Evolutionary conservation across 2,797 vertebrate species (phyloP), one percentile per base, ranked within the genome.

Genomic region (Melanotaenia boesemani): DNA sequence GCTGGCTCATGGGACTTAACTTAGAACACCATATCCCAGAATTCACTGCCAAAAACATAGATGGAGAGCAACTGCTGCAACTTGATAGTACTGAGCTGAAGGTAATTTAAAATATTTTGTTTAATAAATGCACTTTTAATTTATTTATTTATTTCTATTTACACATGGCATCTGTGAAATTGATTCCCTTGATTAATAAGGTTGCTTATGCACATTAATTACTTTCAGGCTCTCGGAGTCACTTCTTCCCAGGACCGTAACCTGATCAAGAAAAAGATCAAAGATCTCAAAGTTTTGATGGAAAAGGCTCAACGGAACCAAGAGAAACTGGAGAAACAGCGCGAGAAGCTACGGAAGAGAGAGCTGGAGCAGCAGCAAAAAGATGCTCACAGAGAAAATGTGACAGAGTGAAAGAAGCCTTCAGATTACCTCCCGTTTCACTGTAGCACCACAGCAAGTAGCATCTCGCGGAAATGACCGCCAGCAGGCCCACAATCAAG

Each of bases 231-330:
- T 59, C 96, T 99, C 28, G 97, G 98, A 59, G 94, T 99, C 71
- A 89, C 91, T 15, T 96, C 96, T 36, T 96, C 96, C 73, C 96
- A 97, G 87, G 98, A 99, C 75, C 96, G 97, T 63, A 93, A 95
- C 5, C 61, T 97, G 72, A 82, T 99, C 80, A 99, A 98, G 94
- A 99, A 96, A 90, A 98, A 96, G 82, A 92, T 99, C 70, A 99
- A 98, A 91, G 98, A 98, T 90, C 96, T 99, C 82, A 97, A 96
- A 91, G 75, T 92, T n/a, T 92, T 96, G 71, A 91, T 96, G 86
- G 98, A 99, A 88, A 99, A 97, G 88, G 94, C 95, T 70, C 93
- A 92, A 71, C 96, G 95, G 91, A 95, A 95, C 89, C 95, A 95
- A 28, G 96, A 98, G 86, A 99, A 99, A 82, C 93, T 96, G 88